phyloP scores from a whole-genome alignment of 1,140 invertebrate species.

The Physella acuta region DNA sequence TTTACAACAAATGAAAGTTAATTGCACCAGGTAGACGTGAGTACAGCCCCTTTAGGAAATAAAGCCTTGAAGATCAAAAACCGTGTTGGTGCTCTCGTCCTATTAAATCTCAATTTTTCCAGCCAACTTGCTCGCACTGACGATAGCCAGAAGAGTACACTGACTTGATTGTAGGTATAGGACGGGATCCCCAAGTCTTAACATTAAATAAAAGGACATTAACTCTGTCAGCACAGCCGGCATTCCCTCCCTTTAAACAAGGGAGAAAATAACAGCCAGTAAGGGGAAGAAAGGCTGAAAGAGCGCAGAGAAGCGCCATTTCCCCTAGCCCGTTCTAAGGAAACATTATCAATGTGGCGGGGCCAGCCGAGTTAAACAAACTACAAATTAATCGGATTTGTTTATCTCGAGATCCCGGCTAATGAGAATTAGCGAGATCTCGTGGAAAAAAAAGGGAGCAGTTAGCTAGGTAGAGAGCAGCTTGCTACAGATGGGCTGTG shows the following conservation, averaged over 20 bases:
- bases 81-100: too few species aligned
- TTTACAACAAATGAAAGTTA: too few species aligned
- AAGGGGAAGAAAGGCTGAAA: too few species aligned
- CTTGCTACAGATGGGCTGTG: conserved; percentile 2
- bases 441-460: too few species aligned
- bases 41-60: too few species aligned
- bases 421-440: conserved; percentile 20
- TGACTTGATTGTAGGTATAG: background rate
- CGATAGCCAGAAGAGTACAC: background rate
- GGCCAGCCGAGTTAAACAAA: conserved; percentile 19
- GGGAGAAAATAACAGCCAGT: too few species aligned
- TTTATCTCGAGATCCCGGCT: conserved; percentile 15
- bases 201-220: conserved; percentile 14
- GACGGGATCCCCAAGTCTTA: background rate
- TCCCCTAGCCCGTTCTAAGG: background rate
- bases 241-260: too few species aligned
- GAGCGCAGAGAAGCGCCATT: too few species aligned
- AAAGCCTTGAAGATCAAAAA: too few species aligned
- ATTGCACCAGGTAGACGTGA: too few species aligned
- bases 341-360: conserved; percentile 13
- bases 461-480: conserved; percentile 1
- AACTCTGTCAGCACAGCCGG: conserved; percentile 2
- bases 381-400: conserved; percentile 24
- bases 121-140: too few species aligned
- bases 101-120: too few species aligned